Evolutionary conservation across 2,797 vertebrate species (phyloP).

Genomic region (Periparus ater): DNA sequence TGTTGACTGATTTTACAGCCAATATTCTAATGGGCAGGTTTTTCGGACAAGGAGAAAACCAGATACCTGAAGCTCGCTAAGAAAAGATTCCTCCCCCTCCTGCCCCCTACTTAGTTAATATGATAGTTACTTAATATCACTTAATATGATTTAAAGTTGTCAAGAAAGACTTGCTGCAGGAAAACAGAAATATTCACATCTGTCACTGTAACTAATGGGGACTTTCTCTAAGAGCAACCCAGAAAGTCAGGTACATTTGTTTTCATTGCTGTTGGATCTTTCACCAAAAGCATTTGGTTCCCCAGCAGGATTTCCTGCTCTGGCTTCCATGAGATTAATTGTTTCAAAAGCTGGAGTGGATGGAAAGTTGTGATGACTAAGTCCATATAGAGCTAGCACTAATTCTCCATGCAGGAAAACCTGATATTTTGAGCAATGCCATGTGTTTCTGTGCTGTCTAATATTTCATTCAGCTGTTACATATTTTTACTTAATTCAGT

Average conservation of each 20-base stretch:
- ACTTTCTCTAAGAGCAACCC: not conserved
- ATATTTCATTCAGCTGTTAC: constrained; percentile 5
- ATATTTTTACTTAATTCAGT: not conserved
- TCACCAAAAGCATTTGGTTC: constrained; percentile 46
- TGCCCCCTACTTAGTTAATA: not conserved
- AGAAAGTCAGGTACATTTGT: constrained; percentile 46
- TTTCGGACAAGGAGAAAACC: not conserved
- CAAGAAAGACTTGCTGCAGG: not conserved
- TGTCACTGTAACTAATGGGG: not conserved
- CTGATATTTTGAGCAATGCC: not conserved
- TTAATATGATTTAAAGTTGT: not conserved
- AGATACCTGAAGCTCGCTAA: not conserved
- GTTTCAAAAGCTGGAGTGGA: constrained; percentile 49
- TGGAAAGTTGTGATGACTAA: constrained; percentile 35
- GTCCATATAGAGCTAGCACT: not conserved
- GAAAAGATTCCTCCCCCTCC: not conserved
- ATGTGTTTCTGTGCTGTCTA: not conserved
- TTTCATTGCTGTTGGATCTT: constrained; percentile 1
- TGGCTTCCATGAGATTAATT: constrained; percentile 50
- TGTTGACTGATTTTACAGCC: not conserved
- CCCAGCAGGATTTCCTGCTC: constrained; percentile 45
- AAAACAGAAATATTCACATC: not conserved
- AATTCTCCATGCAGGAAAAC: not conserved
- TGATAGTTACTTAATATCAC: not conserved
- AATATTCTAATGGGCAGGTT: not conserved